Base-by-base conservation (phyloP, 1,140 invertebrate species). In the Drosophila azteca region DNA sequence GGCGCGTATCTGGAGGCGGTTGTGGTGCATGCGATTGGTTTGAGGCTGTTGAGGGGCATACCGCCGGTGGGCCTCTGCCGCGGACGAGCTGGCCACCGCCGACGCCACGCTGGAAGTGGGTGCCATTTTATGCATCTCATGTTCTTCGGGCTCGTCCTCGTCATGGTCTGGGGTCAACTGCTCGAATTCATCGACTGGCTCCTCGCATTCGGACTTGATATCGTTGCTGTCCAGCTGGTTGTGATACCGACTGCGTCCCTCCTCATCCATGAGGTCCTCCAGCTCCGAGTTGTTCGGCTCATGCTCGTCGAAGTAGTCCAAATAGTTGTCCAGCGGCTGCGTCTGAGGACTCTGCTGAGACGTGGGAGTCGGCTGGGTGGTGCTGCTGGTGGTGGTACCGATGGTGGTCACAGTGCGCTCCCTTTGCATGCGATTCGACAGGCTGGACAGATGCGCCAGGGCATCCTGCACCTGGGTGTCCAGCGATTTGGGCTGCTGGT, bases 141-240 rank as follows among this genome's bases (percentile, higher is more conserved):
- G 58, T 1, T 88, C 73, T 11, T 88, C 83, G 0, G 44, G 45
- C 2, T 83, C 71, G 26, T 75, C 71, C 8, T 75, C 71, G 2
- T 73, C 70, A 3, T 54, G 70, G 8, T 70, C 49, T n/a, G 73
- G 77, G 1, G 53, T 9, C 26, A 79, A 75, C 2, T 44, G 72
- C 6, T 84, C 84, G 29, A 74, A 88, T 1, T 91, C 90, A 59
- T 91, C 90, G 6, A 52, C 70, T 6, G 80, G 77, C 26, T 90
- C 89, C 50, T 91, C 90, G 45, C 90, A 91, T 57, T 91, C 90
- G 0, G 90, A 91, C 53, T 91, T 91, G 6, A 91, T 91, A 55
- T 91, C 90, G 48, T 90, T 89, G 68, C 77, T 78, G 13, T 85
- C 78, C 15, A 90, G n/a, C 17, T 77, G 78, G 48, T 43, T 77